These are phyloP conservation scores for Drosophila littoralis DNA, from an alignment of 1,140 invertebrate genomes.

Conservation along the genomic window DNA sequence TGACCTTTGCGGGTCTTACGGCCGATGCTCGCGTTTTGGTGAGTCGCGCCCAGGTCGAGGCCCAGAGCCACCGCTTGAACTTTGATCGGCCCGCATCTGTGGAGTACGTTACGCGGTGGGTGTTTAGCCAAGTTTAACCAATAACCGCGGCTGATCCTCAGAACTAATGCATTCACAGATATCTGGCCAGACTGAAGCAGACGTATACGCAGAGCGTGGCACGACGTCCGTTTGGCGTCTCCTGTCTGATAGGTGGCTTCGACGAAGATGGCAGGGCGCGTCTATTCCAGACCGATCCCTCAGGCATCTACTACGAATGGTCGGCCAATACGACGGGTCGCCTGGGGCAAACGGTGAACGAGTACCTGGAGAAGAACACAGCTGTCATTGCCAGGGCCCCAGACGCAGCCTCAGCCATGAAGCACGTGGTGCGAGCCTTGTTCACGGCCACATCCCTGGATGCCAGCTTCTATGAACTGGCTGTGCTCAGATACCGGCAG, in stretches of 20 bases:
- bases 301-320: slow-evolving; percentile 99
- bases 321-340: slow-evolving; percentile 99
- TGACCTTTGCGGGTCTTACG: slow-evolving; percentile 99
- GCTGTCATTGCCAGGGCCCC: not conserved
- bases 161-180: slow-evolving; percentile 51
- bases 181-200: slow-evolving; percentile 90
- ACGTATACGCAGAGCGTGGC: slow-evolving; percentile 99
- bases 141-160: not conserved
- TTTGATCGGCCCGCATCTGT: slow-evolving; percentile 99
- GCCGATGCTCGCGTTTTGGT: slow-evolving; percentile 99
- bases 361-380: slow-evolving; percentile 98
- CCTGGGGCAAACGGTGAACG: slow-evolving; percentile 97
- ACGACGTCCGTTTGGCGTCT: slow-evolving; percentile 98
- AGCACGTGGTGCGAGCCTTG: slow-evolving; percentile 53
- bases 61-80: slow-evolving; percentile 98
- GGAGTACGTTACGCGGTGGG: slow-evolving; percentile 97
- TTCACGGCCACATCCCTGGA: slow-evolving; percentile 31
- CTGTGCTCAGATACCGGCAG: slow-evolving; percentile 43
- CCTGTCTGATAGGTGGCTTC: slow-evolving; percentile 98
- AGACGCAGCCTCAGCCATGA: slow-evolving; percentile 38
- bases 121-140: not conserved
- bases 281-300: slow-evolving; percentile 99
- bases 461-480: slow-evolving; percentile 48
- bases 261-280: slow-evolving; percentile 98
- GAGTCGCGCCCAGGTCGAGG: slow-evolving; percentile 98